Conservation (phyloP, 1,140 invertebrate genomes). For the Matsumurasca onukii region DNA sequence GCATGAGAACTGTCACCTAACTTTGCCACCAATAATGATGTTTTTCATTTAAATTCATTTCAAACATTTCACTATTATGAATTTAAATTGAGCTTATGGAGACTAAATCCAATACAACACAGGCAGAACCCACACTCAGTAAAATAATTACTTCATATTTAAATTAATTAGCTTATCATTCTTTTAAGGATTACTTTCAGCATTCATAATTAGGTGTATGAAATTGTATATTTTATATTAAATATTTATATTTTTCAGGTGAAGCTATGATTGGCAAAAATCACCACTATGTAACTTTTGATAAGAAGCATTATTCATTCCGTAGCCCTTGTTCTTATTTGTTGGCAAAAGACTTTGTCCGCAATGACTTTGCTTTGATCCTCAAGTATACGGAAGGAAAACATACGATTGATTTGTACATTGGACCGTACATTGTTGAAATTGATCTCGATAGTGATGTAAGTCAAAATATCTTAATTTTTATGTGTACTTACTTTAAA, state of each 20-base stretch:
- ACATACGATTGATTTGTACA: conserved; percentile 44
- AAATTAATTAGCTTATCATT: too few relatives aligned
- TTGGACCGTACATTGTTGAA: conserved; percentile 44
- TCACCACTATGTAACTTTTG: conserved; percentile 76
- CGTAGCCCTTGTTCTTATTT: conserved; percentile 66
- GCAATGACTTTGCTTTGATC: conserved; percentile 53
- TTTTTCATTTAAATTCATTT: too few relatives aligned
- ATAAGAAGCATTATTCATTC: conserved; percentile 65
- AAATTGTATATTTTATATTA: too few relatives aligned
- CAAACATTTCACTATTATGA: too few relatives aligned
- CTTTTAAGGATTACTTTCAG: too few relatives aligned
- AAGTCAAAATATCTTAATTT: conserved; percentile 19
- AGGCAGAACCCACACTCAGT: too few relatives aligned
- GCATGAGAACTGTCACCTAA: too few relatives aligned
- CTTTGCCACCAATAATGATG: too few relatives aligned
- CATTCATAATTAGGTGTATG: too few relatives aligned
- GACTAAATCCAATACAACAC: too few relatives aligned
- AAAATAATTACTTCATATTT: too few relatives aligned
- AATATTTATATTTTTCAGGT: conserved; percentile 51
- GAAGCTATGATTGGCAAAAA: conserved; percentile 67
- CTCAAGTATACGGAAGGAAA: conserved; percentile 44
- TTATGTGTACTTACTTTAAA: conserved; percentile 33
- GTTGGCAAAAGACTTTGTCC: conserved; percentile 65
- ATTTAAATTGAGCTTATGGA: too few relatives aligned
- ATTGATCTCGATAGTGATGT: conserved; percentile 33